These are phyloP conservation scores for Nymphicus hollandicus DNA, from an alignment of 2,113 vertebrate genomes.

Conservation along the genomic window DNA sequence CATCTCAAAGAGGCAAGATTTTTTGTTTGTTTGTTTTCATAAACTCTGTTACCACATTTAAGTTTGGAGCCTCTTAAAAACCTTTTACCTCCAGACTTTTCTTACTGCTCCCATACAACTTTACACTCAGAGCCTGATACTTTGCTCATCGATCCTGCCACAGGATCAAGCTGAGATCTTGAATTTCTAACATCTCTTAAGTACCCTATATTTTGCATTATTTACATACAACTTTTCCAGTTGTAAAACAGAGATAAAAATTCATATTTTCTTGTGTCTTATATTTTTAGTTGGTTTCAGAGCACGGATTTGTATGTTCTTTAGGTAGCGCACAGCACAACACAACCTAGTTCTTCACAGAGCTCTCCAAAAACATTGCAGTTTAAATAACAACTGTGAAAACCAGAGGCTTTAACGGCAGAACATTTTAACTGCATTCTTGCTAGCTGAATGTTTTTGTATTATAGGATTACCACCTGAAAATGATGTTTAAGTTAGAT, in stretches of 20 bases:
- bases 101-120: background rate
- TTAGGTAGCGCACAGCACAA: background rate
- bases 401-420: background rate
- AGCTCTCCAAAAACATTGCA: background rate
- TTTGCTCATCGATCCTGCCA: background rate
- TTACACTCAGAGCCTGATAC: background rate
- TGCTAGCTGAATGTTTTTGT: background rate
- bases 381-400: background rate
- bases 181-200: background rate
- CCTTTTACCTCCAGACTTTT: background rate
- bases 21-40: background rate
- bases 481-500: background rate
- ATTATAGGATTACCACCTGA: background rate
- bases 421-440: background rate
- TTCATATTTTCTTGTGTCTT: background rate
- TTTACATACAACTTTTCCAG: background rate
- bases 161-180: background rate
- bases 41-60: background rate
- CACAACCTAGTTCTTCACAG: background rate
- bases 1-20: background rate
- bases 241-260: background rate
- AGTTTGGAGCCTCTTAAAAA: background rate
- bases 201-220: background rate
- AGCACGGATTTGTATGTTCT: background rate
- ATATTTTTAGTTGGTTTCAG: background rate